Evolutionary conservation across 2,113 vertebrate genomes (phyloP), one percentile per base, ranked within the genome.

Genomic region (Peromyscus maniculatus): DNA sequence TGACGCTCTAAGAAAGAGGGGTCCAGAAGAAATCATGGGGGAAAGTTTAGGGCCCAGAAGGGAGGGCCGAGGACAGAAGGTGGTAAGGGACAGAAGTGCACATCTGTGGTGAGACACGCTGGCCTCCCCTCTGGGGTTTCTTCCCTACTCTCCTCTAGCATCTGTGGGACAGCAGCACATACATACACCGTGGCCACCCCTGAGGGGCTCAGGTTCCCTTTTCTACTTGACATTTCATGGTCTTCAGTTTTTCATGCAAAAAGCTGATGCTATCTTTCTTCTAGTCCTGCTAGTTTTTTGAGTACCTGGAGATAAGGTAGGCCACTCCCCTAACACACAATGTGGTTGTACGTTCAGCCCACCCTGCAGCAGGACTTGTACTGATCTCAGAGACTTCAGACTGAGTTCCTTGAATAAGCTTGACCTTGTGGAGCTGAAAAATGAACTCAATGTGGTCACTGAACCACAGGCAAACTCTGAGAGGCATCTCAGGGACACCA

Each of bases 181-280:
- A 31, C 64, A 55, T 0, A 17, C 1, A 3, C n/a, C 17, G 3
- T 31, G 36, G 4, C 11, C 1, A 11, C 7, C 0, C n/a, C 4
- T 0, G 31, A 79, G 19, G 8, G 11, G 39, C 55, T 64, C 28
- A 4, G 57, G 28, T 1, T 33, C 36, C 2, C 4, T 9, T 12
- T 11, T 64, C 46, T 28, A 31, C 28, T 52, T 67, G 7, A 24
- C 49, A 28, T 2, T 26, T 80, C 78, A 31, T 28, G n/a, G 28
- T 24, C 39, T 87, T 71, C 26, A 78, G 1, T 57, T 8, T 28
- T 75, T 57, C 39, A 8, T 46, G 74, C 57, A 15, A 33, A 57
- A 78, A 16, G 33, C 26, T 87, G n/a, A 75, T 12, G 22, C 1
- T 59, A 28, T 55, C 52, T 66, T n/a, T 1, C 6, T 26, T 55